Evolutionary conservation across 2,113 vertebrate genomes (phyloP), one percentile per base, ranked within the genome.

Genomic region (Motacilla tschutschensis): DNA sequence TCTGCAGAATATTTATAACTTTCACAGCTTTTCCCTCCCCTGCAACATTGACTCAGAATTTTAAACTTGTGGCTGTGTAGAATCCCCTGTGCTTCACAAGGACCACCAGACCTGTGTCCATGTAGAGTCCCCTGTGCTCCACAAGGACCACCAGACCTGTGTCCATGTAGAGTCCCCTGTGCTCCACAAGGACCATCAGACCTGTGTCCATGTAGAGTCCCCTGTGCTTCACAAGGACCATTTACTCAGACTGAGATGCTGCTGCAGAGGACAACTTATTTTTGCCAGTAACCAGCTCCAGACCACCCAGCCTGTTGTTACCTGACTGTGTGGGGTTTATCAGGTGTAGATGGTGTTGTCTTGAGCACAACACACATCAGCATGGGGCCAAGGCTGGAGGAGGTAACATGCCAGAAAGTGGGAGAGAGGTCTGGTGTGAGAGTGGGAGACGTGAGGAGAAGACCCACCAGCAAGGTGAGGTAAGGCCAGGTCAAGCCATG

Each of bases 381-480:
- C 17, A 5, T 2, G 10, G 54, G 24, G 43, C 36, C 0, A 0
- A 72, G 14, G 20, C 0, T 5, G 4, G n/a, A 35, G 9, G 28
- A 72, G 31, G 5, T 20, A 8, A 1, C 33, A 17, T 15, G 3
- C 10, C 70, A 85, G 36, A 48, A 84, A 43, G 22, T 5, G 28
- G 36, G 67, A 71, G 28, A 69, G 40, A 69, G 6, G 22, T 10
- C 26, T 28, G 31, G 1, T 2, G 0, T 35, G 43, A 28, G 31
- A 62, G 4, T 1, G 12, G 28, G 13, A 65, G 14, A 60, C 18
- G 17, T 8, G 35, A 73, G 19, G n/a, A 14, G 8, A 69, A 67
- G 9, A 70, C 14, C 41, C 12, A 12, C 17, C 17, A 72, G 66
- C 28, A 60, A 58, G 19, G n/a, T 0, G 2, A 79, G 51, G 36